Base-by-base conservation (phyloP, 2,888 invertebrate species). In the Heliconius ethilla region DNA sequence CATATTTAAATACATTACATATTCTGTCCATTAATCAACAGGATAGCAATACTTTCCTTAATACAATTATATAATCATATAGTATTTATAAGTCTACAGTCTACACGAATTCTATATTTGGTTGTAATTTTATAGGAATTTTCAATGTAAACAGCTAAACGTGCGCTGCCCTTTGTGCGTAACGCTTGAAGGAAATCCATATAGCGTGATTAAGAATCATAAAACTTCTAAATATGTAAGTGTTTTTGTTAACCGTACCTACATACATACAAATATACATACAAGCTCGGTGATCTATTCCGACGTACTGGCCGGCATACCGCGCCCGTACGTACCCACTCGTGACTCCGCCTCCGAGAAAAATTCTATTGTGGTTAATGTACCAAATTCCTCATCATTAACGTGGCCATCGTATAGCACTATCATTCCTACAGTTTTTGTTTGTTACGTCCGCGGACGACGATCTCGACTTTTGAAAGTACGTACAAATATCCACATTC, bases 351-450 rank as follows among this genome's bases (percentile, higher is more conserved):
- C 90, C 92, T 90, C 89, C 89, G 87, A 91, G 91, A 93, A 92
- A 92, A 91, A 92, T 91, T 92, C 91, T 93, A 92, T 92, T 91
- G 93, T 93, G 91, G 90, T 91, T 92, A 91, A 90, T 90, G 91
- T 92, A 92, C 93, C 90, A 89, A 92, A 94, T 93, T 92, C 92
- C 90, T 89, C 89, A 89, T 91, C 90, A 91, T 91, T 91, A 91
- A 89, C 89, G 87, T 87, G 86, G 87, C 87, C 89, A 88, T 87
- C 87, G 86, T 33, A 33, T 33, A 33, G 33, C 86, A 76, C 79
- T 80, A 88, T 87, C 87, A 87, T 86, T 88, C 87, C 78, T 73
- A 79, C 73, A 75, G 29, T 74, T 81, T 79, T 80, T 78, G 75
- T 77, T 72, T 76, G 75, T 27, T 79, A 77, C 77, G 76, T 79